A percentile compares a stretch with the other conserved stretches of the same genome.
Evolutionary conservation across 2,113 vertebrate genomes (phyloP).

Genomic region (Megaptera novaeangliae): DNA sequence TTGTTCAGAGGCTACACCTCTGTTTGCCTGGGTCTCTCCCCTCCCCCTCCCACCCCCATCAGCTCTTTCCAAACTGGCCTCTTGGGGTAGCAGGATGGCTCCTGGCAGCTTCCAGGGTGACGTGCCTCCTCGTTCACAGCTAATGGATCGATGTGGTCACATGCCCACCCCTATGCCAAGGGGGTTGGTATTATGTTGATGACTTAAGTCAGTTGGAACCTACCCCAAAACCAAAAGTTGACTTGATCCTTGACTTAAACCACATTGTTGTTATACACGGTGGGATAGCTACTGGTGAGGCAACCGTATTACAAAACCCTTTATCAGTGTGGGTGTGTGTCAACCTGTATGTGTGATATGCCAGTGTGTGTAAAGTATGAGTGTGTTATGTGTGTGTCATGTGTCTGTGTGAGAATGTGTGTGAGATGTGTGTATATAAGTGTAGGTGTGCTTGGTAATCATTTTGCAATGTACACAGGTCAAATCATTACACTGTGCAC

Average conservation of each 20-base stretch:
- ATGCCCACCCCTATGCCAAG: neutral
- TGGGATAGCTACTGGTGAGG: neutral
- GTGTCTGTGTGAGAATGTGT: neutral
- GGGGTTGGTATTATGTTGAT: neutral
- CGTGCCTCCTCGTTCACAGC: neutral
- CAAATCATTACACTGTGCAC: neutral
- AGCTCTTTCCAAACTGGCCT: neutral
- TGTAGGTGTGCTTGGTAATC: neutral
- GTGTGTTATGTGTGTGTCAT: neutral
- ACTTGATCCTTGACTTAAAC: neutral
- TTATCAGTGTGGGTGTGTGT: neutral
- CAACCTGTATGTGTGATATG: neutral
- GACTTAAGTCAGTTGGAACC: neutral
- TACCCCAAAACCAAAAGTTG: neutral
- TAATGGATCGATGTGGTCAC: neutral
- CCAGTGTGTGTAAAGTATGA: neutral
- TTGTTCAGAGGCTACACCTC: neutral
- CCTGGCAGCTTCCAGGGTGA: neutral
- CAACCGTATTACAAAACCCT: neutral
- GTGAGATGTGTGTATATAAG: neutral
- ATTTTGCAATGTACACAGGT: neutral
- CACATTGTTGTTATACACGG: neutral
- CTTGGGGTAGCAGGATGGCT: neutral
- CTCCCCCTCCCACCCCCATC: neutral
- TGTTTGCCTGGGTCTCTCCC: neutral